Conservation (phyloP, 2,113 vertebrate genomes). For the Rousettus leschenaultii region DNA sequence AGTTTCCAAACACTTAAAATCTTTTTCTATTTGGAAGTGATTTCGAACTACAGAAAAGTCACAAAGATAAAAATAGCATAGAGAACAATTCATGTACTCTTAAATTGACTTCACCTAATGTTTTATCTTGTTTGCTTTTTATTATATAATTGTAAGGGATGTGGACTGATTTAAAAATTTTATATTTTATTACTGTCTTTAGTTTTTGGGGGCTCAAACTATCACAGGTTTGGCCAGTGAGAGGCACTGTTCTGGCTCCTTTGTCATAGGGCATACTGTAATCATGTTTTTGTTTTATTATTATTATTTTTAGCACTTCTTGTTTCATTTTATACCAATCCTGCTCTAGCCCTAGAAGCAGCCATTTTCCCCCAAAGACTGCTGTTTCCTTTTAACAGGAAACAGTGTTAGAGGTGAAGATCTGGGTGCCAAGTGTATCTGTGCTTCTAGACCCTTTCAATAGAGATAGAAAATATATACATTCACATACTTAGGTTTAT, state of each 20-base stretch:
- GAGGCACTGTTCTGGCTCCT: neutral
- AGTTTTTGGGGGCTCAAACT: neutral
- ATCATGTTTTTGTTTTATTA: neutral
- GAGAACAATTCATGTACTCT: neutral
- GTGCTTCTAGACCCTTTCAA: neutral
- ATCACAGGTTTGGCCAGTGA: neutral
- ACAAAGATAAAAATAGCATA: neutral
- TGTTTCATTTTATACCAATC: neutral
- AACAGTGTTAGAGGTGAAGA: neutral
- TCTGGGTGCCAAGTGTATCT: neutral
- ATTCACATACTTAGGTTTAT: neutral
- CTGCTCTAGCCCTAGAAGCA: neutral
- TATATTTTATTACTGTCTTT: neutral
- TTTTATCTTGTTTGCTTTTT: neutral
- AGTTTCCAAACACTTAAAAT: neutral
- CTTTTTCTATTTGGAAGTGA: neutral
- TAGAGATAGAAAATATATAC: neutral
- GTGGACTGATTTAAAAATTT: neutral
- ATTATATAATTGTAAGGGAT: neutral
- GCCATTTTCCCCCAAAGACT: neutral
- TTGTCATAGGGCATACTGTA: neutral
- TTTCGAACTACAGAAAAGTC: neutral
- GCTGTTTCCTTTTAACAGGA: neutral
- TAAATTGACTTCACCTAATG: neutral
- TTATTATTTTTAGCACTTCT: neutral